Percentiles rank a stretch among this genome's conserved stretches.
Conservation (phyloP, 2,113 vertebrate genomes). For the Coryphaenoides rupestris region DNA sequence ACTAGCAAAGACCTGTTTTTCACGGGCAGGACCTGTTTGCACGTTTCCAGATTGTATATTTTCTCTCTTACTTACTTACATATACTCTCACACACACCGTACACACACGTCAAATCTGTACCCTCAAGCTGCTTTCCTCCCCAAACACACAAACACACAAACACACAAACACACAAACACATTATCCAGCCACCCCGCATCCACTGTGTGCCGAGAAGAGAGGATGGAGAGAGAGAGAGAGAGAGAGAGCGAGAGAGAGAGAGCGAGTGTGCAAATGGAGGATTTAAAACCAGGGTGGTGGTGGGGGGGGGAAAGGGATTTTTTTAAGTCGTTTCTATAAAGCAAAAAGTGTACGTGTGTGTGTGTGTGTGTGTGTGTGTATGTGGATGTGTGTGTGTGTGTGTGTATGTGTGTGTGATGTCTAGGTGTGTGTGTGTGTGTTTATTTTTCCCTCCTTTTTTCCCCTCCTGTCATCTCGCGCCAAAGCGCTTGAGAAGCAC, state of each 20-base stretch:
- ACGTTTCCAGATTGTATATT: too few relatives aligned
- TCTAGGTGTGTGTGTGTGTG: slow-evolving; percentile 45
- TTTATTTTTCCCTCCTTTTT: slow-evolving; percentile 68
- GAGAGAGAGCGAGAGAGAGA: too few relatives aligned
- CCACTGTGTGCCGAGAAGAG: too few relatives aligned
- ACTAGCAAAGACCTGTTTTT: too few relatives aligned
- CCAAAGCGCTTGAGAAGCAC: slow-evolving; percentile 72
- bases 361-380: slow-evolving; percentile 52
- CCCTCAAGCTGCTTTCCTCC: too few relatives aligned
- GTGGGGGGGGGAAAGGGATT: slow-evolving; percentile 62
- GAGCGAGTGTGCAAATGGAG: slow-evolving; percentile 52
- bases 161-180: slow-evolving; percentile 7
- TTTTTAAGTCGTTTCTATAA: slow-evolving; percentile 35
- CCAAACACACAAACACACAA: slow-evolving; percentile 31
- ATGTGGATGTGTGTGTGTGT: slow-evolving; percentile 51
- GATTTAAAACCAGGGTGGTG: slow-evolving; percentile 58
- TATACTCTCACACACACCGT: too few relatives aligned
- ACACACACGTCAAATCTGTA: too few relatives aligned
- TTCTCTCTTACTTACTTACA: too few relatives aligned
- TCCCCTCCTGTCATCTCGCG: slow-evolving; percentile 71
- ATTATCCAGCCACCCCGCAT: slow-evolving; percentile 44
- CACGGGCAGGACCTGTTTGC: too few relatives aligned
- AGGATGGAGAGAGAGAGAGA: too few relatives aligned
- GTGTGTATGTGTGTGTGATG: slow-evolving; percentile 56
- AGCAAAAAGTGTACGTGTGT: slow-evolving; percentile 1